Percentiles rank a stretch among this genome's conserved stretches.
phyloP scores from a whole-genome alignment of 2,113 vertebrate species.

The Sclerurus mexicanus region DNA sequence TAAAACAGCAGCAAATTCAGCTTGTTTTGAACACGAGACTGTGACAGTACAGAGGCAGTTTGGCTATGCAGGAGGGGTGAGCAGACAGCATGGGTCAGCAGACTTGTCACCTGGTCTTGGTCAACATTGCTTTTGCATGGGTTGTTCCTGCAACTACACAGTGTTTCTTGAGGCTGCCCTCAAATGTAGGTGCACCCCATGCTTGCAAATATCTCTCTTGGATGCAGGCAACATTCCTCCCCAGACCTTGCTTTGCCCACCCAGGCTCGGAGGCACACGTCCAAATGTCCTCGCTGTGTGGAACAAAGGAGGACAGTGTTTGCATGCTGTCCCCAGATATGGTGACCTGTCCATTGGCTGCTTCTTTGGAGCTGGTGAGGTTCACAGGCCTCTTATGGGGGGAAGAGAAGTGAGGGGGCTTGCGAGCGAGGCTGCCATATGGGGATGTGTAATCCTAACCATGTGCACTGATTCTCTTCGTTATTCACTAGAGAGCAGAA shows the following conservation, averaged over 20 bases:
- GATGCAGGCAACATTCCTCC: background rate
- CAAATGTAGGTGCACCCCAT: background rate
- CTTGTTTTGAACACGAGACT: background rate
- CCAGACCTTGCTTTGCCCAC: background rate
- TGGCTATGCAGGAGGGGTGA: background rate
- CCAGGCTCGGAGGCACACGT: background rate
- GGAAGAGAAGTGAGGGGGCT: background rate
- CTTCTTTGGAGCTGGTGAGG: background rate
- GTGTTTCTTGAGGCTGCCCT: background rate
- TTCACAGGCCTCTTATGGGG: background rate
- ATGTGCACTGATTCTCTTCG: background rate
- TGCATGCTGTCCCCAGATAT: background rate
- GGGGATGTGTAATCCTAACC: slow-evolving; percentile 27
- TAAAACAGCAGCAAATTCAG: background rate
- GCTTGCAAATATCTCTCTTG: background rate
- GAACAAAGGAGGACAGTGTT: background rate
- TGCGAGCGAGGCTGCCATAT: background rate
- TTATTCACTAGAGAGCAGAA: background rate
- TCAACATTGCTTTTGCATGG: background rate
- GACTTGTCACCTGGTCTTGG: background rate
- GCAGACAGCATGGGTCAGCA: background rate
- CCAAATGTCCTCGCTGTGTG: fast-evolving
- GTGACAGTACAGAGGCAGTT: background rate
- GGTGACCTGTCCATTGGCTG: background rate
- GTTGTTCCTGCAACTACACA: background rate